Evolutionary conservation across 1,140 invertebrate species (phyloP).

Genomic region (Elymnias hypermnestra): DNA sequence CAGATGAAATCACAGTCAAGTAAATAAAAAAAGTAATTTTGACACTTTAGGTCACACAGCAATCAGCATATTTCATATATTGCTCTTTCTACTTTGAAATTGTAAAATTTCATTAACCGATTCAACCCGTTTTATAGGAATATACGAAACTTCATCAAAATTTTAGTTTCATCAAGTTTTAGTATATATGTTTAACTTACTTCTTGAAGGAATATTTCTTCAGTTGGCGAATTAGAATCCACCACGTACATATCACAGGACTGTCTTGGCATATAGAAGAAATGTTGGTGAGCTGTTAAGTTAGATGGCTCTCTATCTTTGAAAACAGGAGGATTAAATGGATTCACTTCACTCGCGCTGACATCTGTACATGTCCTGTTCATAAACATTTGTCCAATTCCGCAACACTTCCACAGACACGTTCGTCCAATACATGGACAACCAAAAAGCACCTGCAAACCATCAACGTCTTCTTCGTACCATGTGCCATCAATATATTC

Average conservation of each 20-base stretch:
- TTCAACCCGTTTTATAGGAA: too few species aligned
- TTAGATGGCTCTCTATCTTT: conserved; percentile 31
- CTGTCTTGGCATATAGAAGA: conserved; percentile 44
- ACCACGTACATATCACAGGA: conserved; percentile 48
- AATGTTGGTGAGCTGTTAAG: conserved; percentile 34
- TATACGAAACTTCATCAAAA: too few species aligned
- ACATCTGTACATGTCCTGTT: conserved; percentile 32
- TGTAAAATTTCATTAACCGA: too few species aligned
- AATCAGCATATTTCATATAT: too few species aligned
- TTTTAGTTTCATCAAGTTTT: too few species aligned
- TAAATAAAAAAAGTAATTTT: too few species aligned
- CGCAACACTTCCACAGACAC: conserved; percentile 59
- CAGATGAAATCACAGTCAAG: too few species aligned
- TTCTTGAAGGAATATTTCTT: conserved; percentile 52
- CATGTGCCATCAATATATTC: conserved; percentile 37
- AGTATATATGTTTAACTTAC: conserved; percentile 34
- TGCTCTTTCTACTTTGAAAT: too few species aligned
- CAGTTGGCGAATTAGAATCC: conserved; percentile 28
- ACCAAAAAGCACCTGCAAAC: conserved; percentile 23
- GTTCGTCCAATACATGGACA: conserved; percentile 49
- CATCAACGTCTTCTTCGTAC: conserved; percentile 40
- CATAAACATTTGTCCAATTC: conserved; percentile 24
- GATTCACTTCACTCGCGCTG: conserved; percentile 31
- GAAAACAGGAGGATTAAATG: conserved; percentile 47
- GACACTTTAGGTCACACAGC: too few species aligned